Conservation (phyloP, 2,888 invertebrate genomes). For the Cataglyphis altisquamis region DNA sequence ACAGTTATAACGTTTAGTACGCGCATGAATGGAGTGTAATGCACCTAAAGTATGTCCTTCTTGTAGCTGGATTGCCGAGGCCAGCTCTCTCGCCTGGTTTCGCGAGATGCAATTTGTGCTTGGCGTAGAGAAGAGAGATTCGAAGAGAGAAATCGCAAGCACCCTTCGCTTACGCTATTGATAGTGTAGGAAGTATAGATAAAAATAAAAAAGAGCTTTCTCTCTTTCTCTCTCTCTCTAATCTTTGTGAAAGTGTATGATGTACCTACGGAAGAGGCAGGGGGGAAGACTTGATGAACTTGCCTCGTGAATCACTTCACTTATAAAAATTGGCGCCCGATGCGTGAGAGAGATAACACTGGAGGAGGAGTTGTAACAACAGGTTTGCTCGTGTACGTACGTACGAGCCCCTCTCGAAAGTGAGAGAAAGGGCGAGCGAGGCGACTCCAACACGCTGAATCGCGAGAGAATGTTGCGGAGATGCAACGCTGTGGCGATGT, state of each 20-base stretch:
- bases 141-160: constrained; percentile 34
- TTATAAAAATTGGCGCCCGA: constrained; percentile 79
- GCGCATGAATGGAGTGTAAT: constrained; percentile 53
- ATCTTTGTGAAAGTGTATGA: constrained; percentile 73
- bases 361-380: constrained; percentile 80
- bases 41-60: constrained; percentile 44
- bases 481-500: constrained; percentile 10
- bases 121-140: constrained; percentile 16
- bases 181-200: constrained; percentile 49
- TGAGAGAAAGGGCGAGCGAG: constrained; percentile 33
- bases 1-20: constrained; percentile 41
- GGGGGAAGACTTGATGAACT: constrained; percentile 78
- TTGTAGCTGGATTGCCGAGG: constrained; percentile 23
- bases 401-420: constrained; percentile 54
- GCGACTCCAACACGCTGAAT: constrained; percentile 54
- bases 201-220: constrained; percentile 45
- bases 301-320: constrained; percentile 80
- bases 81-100: constrained; percentile 14
- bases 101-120: constrained; percentile 38
- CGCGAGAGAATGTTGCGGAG: constrained; percentile 57
- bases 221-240: constrained; percentile 59
- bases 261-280: constrained; percentile 67
- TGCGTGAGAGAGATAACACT: constrained; percentile 80
- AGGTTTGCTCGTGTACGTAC: constrained; percentile 78
- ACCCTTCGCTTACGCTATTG: constrained; percentile 40